phyloP scores from a whole-genome alignment of 2,888 invertebrate genomes.

The Geotrupes spiniger region DNA sequence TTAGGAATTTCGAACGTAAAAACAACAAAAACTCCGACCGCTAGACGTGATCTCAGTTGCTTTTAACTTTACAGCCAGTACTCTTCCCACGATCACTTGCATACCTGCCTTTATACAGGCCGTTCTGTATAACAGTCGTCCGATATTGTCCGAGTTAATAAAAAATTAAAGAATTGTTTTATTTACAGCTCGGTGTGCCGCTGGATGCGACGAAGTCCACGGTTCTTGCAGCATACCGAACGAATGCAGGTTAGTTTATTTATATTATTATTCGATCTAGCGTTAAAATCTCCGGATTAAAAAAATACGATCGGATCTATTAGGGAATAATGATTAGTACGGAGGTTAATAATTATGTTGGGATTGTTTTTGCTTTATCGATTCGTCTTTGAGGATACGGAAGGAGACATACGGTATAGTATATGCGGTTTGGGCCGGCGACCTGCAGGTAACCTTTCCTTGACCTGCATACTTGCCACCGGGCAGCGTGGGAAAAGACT shows the following conservation, averaged over 20 bases:
- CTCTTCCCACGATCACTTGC: slow-evolving; percentile 49
- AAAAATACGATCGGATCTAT: not conserved
- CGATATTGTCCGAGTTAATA: slow-evolving; percentile 2
- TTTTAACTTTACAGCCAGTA: slow-evolving; percentile 43
- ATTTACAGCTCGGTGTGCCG: slow-evolving; percentile 86
- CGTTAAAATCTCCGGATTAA: slow-evolving; percentile 32
- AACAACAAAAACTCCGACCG: slow-evolving; percentile 48
- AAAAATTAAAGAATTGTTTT: slow-evolving; percentile 46
- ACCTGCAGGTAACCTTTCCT: slow-evolving; percentile 59
- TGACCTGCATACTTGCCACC: slow-evolving; percentile 64
- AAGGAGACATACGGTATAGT: slow-evolving; percentile 25
- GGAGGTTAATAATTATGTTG: too few relatives aligned
- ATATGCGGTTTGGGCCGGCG: slow-evolving; percentile 49
- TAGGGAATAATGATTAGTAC: too few relatives aligned
- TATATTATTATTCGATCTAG: slow-evolving; percentile 5
- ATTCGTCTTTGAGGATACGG: slow-evolving; percentile 4
- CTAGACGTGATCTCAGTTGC: slow-evolving; percentile 50
- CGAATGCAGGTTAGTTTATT: slow-evolving; percentile 89
- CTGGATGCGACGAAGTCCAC: slow-evolving; percentile 88
- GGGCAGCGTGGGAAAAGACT: slow-evolving; percentile 55
- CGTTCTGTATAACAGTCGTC: slow-evolving; percentile 27
- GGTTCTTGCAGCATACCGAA: slow-evolving; percentile 90
- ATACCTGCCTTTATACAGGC: slow-evolving; percentile 49
- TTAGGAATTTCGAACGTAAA: slow-evolving; percentile 45
- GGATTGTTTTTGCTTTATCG: too few relatives aligned